These are phyloP conservation scores for Lathamus discolor DNA, from an alignment of 2,113 vertebrate genomes.

Conservation along the genomic window DNA sequence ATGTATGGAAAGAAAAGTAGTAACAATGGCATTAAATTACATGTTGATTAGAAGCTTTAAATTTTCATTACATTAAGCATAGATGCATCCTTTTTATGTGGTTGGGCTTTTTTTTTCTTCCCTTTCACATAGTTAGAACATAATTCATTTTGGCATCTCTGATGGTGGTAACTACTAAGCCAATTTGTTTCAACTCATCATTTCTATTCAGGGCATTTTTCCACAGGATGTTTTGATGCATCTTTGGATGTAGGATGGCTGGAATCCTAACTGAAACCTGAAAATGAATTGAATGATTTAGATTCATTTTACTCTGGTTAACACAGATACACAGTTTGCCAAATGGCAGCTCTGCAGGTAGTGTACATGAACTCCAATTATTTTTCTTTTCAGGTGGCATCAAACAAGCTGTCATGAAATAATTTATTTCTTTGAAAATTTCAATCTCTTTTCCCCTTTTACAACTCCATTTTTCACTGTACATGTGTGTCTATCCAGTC, in stretches of 20 bases:
- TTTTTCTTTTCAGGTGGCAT: slow-evolving; percentile 22
- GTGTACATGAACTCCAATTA: background rate
- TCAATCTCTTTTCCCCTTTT: background rate
- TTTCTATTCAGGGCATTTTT: slow-evolving; percentile 31
- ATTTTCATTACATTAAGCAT: slow-evolving; percentile 53
- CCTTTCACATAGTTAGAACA: background rate
- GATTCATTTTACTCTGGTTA: background rate
- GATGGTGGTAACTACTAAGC: slow-evolving; percentile 59
- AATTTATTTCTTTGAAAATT: background rate
- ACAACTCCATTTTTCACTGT: background rate
- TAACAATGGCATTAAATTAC: background rate
- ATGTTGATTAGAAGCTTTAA: background rate
- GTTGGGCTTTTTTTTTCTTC: background rate
- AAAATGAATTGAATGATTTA: slow-evolving; percentile 16
- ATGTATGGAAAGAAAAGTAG: background rate
- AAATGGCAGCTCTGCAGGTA: background rate
- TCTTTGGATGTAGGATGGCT: slow-evolving; percentile 43
- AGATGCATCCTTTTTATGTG: slow-evolving; percentile 26
- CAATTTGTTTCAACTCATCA: slow-evolving; percentile 70
- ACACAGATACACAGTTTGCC: background rate
- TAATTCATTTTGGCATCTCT: slow-evolving; percentile 54
- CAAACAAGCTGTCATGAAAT: background rate
- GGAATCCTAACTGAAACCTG: slow-evolving; percentile 62
- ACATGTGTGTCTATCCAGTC: background rate
- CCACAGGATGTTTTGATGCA: slow-evolving; percentile 57